Base-by-base conservation (phyloP, 2,888 invertebrate species). In the Matsumyia berberina region DNA sequence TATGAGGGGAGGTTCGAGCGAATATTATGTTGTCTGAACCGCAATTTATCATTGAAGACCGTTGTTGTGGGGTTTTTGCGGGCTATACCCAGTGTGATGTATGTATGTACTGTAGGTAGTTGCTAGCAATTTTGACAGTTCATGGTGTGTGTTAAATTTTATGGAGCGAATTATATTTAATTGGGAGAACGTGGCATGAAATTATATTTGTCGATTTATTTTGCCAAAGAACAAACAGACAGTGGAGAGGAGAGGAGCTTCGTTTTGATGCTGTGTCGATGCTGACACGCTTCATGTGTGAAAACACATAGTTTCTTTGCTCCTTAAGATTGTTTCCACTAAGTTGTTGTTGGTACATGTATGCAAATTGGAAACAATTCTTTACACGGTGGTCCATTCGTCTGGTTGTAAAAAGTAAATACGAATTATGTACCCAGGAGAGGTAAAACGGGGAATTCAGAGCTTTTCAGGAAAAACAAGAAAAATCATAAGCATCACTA, bases 111-210 rank as follows among this genome's bases (percentile, higher is more conserved):
- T 0, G 60, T 51, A 62, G 35, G 11, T 67, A 9, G 11, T 62
- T 31, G 72, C 46, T 33, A 24, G 62, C 60, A 66, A 64, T 76
- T 77, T 77, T 78, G 78, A 78, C 82, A 78, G 70, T 67, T 67
- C 72, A 67, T 78, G 42, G 66, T 72, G 39, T 60, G 51, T 78
- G 82, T 31, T 66, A 66, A 78, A 72, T 82, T 78, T 78, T 78
- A 78, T 82, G 78, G 64, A 60, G 72, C 78, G 70, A 70, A 82
- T 82, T 78, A 82, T 66, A 82, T 72, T 67, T 76, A 76, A 81
- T 81, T 78, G 70, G 72, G 77, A 70, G 29, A 67, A 73, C 35
- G 42, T 73, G 66, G 58, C 58, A 66, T 72, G 72, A 72, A 72
- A 79, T 69, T 67, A 42, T 78, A 64, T 64, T 78, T 24, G 17